phyloP scores from a whole-genome alignment of 2,113 vertebrate genomes.

The Leucopsar rothschildi region DNA sequence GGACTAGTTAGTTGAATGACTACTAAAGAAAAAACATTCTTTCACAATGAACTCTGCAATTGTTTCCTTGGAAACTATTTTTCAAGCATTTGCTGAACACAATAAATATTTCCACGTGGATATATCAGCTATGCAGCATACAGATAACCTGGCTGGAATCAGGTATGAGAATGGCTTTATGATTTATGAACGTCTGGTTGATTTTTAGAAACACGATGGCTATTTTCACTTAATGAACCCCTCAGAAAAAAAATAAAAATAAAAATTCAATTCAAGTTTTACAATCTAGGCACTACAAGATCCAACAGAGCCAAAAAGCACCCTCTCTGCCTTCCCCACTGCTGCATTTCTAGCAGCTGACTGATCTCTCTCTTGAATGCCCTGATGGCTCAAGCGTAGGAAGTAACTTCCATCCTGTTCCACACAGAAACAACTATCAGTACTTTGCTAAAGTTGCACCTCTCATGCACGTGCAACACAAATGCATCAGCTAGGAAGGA shows the following conservation, averaged over 20 bases:
- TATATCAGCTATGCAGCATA: not conserved
- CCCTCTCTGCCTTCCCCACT: not conserved
- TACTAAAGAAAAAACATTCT: not conserved
- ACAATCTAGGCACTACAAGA: not conserved
- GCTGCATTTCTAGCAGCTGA: not conserved
- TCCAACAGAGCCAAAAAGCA: not conserved
- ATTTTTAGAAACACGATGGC: not conserved
- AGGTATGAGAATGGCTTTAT: not conserved
- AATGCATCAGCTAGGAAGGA: not conserved
- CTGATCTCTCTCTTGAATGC: not conserved
- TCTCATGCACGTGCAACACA: not conserved
- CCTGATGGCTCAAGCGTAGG: rapidly evolving
- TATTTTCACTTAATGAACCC: not conserved
- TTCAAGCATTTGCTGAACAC: not conserved
- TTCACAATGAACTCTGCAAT: not conserved
- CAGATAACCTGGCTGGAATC: not conserved
- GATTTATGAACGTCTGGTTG: not conserved
- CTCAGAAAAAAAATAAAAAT: not conserved
- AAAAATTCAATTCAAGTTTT: not conserved
- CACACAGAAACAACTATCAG: not conserved
- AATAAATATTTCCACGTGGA: not conserved
- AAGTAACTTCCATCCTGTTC: not conserved
- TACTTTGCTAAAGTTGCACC: not conserved
- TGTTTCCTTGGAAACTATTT: not conserved
- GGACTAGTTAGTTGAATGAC: not conserved